Base-by-base conservation (phyloP, 2,888 invertebrate genomes). In the Synanthedon formicaeformis region DNA sequence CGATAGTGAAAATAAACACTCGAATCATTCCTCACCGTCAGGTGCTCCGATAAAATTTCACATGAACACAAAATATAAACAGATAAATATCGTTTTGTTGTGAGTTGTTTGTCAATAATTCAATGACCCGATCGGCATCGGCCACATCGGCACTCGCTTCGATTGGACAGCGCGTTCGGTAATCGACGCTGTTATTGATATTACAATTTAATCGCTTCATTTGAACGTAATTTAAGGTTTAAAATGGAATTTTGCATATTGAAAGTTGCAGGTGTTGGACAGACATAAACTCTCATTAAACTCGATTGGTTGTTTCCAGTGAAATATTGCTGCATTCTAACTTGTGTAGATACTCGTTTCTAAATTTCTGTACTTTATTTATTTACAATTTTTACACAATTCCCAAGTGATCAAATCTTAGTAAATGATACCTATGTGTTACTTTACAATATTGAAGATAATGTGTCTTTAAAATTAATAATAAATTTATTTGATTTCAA, bases 11-110 rank as follows among this genome's bases (percentile, higher is more conserved):
- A 45, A 45, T 14, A 45, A 45, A 45, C 45, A 45, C 56, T n/a
- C 49, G 56, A 60, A 59, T 59, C 56, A 23, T 66, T 72, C 74
- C 73, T 71, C 74, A 71, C 69, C 1, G 72, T 69, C 72, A 73
- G 73, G 73, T 73, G 68, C 57, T 57, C 13, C 53, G 74, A 75
- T 73, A 73, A 65, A 61, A 60, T 58, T 64, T 67, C 60, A 65
- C 60, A 63, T 58, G 65, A 60, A 63, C 60, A 45, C 45, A 14
- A 45, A 45, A 45, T 45, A 45, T 34, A 10, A 34, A 34, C 45
- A 57, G 57, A 58, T 63, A 66, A 75, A 75, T 75, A 75, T 75
- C 74, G 67, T 66, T 66, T 63, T 57, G 63, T 54, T 57, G 61
- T 59, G 23, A 23, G 59, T 60, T 57, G 59, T 59, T 67, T 73